Evolutionary conservation across 2,797 vertebrate species (phyloP), one percentile per base, ranked within the genome.

Genomic region (Lagodon rhomboides): DNA sequence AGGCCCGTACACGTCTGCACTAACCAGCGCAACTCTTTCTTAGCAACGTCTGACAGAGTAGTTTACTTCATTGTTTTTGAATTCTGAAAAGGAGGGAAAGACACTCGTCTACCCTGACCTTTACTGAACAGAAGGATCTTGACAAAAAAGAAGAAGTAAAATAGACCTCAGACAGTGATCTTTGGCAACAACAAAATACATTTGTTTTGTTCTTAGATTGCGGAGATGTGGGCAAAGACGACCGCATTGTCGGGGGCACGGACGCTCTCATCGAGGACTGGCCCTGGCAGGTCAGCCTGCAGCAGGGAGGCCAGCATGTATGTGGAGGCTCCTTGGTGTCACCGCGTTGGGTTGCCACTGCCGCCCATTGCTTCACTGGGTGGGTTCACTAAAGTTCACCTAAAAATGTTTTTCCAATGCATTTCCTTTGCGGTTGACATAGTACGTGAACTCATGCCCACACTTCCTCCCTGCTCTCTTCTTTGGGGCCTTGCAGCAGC

Each of bases 261-360:
- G 83, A 91, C 1, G 93, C 96, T 0, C 0, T 73, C 6, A 96
- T 98, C 65, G 90, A 96, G 55, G 69, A 95, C 1, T 98, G 96
- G 95, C 97, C 98, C 0, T 99, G 97, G 98, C 98, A 98, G 93
- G 96, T 97, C 77, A 99, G 97, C 84, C 43, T 99, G 88, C 97
- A 96, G 89, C 94, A 94, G 76, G 78, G 87, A 16, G 95, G 87
- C 1, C 94, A 95, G 5, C 98, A 99, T 67, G 78, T 94, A n/a
- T 98, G 98, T 13, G 98, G 97, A 3, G 97, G 97, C 5, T 95
- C 96, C 27, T 90, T 99, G 86, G 90, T 99, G 69, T 94, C 94
- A 4, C 80, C 92, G 0, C 58, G 55, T 3, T 98, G 97, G 96
- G 92, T 98, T 3, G 92, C 97, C 86, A 97, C 96, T 0, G 97